phyloP scores from a whole-genome alignment of 2,797 vertebrate genomes.

The Enteromius radiatus region DNA sequence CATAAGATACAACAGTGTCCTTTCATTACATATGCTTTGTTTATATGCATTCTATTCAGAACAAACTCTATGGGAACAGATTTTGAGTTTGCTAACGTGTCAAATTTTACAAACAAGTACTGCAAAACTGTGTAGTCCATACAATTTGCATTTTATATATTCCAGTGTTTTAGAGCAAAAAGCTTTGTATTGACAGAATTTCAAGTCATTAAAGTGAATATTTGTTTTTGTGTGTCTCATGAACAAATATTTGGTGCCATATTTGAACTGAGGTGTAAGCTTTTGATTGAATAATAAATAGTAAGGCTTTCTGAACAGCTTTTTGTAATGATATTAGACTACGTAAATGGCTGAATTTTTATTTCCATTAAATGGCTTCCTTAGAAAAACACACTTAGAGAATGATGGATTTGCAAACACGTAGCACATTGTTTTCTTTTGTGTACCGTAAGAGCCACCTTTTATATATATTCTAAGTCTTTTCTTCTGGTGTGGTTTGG shows the following conservation, averaged over 20 bases:
- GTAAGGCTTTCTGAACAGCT: neutral
- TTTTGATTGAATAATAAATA: neutral
- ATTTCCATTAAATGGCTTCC: conserved; percentile 9
- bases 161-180: neutral
- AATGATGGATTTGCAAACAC: conserved; percentile 25
- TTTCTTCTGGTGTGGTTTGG: conserved; percentile 27
- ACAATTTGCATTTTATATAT: neutral
- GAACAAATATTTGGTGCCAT: neutral
- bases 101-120: neutral
- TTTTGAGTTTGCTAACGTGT: neutral
- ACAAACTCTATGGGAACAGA: conserved; percentile 61
- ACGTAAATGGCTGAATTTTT: conserved; percentile 19
- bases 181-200: neutral
- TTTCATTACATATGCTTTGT: conserved; percentile 46
- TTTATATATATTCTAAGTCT: conserved; percentile 5
- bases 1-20: conserved; percentile 63
- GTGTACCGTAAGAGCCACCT: neutral
- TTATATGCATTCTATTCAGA: conserved; percentile 58
- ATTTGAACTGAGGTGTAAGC: neutral
- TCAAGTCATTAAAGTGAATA: neutral
- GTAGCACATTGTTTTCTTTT: conserved; percentile 29
- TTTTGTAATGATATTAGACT: neutral
- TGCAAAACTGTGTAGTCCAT: neutral
- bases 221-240: neutral
- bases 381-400: neutral